phyloP scores from a whole-genome alignment of 2,797 vertebrate genomes.

The Brachymystax lenok region DNA sequence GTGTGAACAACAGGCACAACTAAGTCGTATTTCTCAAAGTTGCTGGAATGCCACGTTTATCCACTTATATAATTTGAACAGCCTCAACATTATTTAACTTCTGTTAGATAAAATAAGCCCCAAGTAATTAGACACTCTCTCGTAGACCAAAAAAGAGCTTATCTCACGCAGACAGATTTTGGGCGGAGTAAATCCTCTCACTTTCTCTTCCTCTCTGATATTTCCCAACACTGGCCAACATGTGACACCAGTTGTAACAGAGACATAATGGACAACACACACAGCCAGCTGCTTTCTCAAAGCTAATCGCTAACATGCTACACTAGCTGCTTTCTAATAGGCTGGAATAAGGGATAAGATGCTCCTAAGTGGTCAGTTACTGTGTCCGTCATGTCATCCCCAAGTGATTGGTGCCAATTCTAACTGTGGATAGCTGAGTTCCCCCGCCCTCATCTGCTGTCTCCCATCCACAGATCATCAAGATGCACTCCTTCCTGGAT shows the following conservation, averaged over 20 bases:
- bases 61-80: too few relatives aligned
- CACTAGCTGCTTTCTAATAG: background rate
- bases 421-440: background rate
- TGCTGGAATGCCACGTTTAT: too few relatives aligned
- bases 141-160: too few relatives aligned
- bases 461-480: slow-evolving; percentile 77
- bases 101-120: too few relatives aligned
- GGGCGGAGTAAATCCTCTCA: too few relatives aligned
- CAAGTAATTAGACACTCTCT: too few relatives aligned
- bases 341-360: background rate
- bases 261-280: background rate
- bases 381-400: slow-evolving; percentile 12
- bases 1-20: too few relatives aligned
- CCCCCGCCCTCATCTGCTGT: background rate
- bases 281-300: background rate
- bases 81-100: too few relatives aligned
- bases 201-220: too few relatives aligned
- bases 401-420: background rate
- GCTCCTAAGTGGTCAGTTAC: background rate
- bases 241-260: background rate
- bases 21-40: too few relatives aligned
- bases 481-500: slow-evolving; percentile 88
- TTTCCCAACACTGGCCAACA: background rate
- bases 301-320: slow-evolving; percentile 6
- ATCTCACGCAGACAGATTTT: too few relatives aligned